Conservation (phyloP, 2,113 vertebrate genomes). For the Haemorhous mexicanus region DNA sequence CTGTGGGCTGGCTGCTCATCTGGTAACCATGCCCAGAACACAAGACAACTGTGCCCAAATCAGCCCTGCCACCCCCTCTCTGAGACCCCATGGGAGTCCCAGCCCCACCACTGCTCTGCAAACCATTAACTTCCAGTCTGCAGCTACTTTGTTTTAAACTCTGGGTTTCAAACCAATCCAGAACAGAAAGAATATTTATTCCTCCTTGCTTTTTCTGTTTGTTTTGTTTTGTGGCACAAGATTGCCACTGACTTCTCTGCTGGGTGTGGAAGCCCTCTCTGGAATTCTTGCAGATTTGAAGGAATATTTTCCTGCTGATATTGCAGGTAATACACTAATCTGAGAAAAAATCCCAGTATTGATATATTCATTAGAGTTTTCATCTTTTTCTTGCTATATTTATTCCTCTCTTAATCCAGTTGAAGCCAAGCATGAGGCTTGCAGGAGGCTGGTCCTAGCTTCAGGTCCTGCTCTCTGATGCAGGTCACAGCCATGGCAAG, state of each 20-base stretch:
- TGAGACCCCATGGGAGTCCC: fast-evolving
- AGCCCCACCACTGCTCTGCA: neutral
- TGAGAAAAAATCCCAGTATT: neutral
- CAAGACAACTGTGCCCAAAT: neutral
- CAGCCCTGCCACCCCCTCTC: neutral
- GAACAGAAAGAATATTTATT: neutral
- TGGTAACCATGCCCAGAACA: neutral
- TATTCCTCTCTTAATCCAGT: neutral
- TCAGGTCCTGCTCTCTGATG: neutral
- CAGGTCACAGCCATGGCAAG: neutral
- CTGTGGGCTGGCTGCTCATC: neutral
- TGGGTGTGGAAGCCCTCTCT: neutral
- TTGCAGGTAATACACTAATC: neutral
- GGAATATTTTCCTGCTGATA: neutral
- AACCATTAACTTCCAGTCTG: neutral
- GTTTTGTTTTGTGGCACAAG: neutral
- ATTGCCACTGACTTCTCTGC: neutral
- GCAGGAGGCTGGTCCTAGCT: neutral
- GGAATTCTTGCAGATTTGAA: neutral
- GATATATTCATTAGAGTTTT: neutral
- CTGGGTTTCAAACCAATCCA: neutral
- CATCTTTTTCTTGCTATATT: neutral
- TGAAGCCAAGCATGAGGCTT: neutral
- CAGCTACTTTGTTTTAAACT: neutral
- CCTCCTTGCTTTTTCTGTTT: neutral